Evolutionary conservation across 37 sponge, comb jelly and placozoan genomes (phyloP).

Genomic region (Halisarca cf. caerulea): DNA sequence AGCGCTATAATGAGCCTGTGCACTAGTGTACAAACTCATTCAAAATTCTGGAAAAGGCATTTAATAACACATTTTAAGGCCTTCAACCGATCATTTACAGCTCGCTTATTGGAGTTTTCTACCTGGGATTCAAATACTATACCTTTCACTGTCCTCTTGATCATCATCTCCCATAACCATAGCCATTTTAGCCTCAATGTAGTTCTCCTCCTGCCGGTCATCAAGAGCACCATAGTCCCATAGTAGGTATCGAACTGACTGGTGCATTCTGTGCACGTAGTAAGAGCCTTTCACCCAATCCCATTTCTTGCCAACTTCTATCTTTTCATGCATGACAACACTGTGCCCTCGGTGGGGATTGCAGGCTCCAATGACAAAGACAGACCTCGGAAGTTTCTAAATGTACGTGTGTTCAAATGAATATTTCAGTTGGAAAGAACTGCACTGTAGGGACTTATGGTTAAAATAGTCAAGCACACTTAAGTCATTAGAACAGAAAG

Average conservation of each 20-base stretch:
- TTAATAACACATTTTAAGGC: no score
- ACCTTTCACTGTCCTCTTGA: background rate
- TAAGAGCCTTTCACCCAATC: constrained; percentile 84
- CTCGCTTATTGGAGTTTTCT: no score
- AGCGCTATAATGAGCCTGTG: no score
- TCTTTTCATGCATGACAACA: constrained; percentile 44
- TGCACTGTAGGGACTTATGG: no score
- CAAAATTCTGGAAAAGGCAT: no score
- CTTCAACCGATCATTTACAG: no score
- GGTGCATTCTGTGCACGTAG: constrained; percentile 83
- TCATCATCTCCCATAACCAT: constrained; percentile 39
- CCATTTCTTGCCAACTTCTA: constrained; percentile 16
- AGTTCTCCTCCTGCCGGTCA: constrained; percentile 81
- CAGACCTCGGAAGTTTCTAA: constrained; percentile 64
- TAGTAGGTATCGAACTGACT: constrained; percentile 74
- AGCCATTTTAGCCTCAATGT: constrained; percentile 77
- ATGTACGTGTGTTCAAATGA: no score
- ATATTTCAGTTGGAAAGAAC: no score
- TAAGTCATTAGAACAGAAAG: no score
- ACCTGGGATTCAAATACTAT: no score
- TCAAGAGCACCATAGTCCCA: constrained; percentile 93
- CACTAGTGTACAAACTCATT: no score
- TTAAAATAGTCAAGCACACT: no score
- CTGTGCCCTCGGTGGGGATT: constrained; percentile 87
- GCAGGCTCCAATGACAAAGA: constrained; percentile 82